Conservation (phyloP, 2,888 invertebrate species). For the Drosophila nr. perissopoda region DNA sequence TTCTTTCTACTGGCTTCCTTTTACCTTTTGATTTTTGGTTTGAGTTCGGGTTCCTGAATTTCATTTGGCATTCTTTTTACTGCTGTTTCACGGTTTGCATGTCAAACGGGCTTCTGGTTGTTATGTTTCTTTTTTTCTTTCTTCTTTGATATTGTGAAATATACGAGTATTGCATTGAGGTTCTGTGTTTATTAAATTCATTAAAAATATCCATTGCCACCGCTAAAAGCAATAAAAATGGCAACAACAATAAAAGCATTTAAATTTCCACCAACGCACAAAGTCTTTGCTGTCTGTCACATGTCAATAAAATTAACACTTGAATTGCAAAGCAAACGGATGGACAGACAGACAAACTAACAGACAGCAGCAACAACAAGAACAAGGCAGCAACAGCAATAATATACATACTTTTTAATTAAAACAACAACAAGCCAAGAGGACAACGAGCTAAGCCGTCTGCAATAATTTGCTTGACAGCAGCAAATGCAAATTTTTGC, state of each 20-base stretch:
- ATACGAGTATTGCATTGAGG: constrained; percentile 51
- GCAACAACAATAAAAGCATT: constrained; percentile 39
- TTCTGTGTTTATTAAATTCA: constrained; percentile 68
- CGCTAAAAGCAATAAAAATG: constrained; percentile 42
- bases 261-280: constrained; percentile 62
- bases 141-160: constrained; percentile 30
- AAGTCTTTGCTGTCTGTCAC: constrained; percentile 73
- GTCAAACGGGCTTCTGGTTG: constrained; percentile 44
- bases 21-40: constrained; percentile 28
- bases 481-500: constrained; percentile 71
- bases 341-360: constrained; percentile 9
- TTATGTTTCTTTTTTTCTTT: constrained; percentile 13
- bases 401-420: constrained; percentile 64
- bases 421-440: constrained; percentile 62
- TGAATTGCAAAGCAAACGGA: constrained; percentile 54
- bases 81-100: constrained; percentile 56
- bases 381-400: constrained; percentile 36
- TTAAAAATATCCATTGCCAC: constrained; percentile 67
- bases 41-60: constrained; percentile 29
- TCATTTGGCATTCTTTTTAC: constrained; percentile 51
- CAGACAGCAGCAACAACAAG: constrained; percentile 3
- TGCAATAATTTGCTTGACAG: constrained; percentile 76
- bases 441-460: constrained; percentile 51
- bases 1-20: constrained; percentile 43
- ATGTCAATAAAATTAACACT: constrained; percentile 81